Conservation (phyloP, 2,797 vertebrate genomes). For the Microhierax caerulescens region DNA sequence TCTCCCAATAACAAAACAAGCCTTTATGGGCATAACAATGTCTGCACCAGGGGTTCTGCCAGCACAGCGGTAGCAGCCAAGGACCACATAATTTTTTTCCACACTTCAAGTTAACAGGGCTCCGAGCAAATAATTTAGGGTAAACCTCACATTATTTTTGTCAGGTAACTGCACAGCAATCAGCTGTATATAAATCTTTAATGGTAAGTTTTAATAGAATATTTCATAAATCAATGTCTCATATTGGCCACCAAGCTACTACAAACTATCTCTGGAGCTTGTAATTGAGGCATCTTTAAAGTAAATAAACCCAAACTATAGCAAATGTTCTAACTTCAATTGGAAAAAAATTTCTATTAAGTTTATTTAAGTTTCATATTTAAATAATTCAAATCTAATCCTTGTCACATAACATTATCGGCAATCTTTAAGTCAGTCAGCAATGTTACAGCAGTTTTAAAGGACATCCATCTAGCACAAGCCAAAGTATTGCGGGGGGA, state of each 20-base stretch:
- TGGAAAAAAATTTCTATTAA: background rate
- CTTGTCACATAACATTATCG: background rate
- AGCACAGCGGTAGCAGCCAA: background rate
- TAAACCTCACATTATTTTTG: background rate
- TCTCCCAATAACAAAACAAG: background rate
- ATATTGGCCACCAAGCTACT: background rate
- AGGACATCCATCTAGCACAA: background rate
- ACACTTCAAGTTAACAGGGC: background rate
- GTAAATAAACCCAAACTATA: background rate
- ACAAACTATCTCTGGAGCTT: background rate
- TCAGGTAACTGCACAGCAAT: background rate
- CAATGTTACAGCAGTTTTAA: background rate
- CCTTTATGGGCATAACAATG: accelerated
- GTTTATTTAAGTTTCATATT: background rate
- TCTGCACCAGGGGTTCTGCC: background rate
- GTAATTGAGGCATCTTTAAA: background rate
- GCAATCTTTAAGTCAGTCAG: background rate
- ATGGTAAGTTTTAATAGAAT: background rate
- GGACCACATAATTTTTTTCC: background rate
- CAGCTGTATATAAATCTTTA: background rate
- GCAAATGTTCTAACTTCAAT: background rate
- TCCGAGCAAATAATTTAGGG: background rate
- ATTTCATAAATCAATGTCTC: background rate
- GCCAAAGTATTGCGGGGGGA: accelerated
- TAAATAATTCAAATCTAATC: background rate